Evolutionary conservation across 2,113 vertebrate species (phyloP), one percentile per base, ranked within the genome.

Genomic region (Dicerorhinus sumatrensis): DNA sequence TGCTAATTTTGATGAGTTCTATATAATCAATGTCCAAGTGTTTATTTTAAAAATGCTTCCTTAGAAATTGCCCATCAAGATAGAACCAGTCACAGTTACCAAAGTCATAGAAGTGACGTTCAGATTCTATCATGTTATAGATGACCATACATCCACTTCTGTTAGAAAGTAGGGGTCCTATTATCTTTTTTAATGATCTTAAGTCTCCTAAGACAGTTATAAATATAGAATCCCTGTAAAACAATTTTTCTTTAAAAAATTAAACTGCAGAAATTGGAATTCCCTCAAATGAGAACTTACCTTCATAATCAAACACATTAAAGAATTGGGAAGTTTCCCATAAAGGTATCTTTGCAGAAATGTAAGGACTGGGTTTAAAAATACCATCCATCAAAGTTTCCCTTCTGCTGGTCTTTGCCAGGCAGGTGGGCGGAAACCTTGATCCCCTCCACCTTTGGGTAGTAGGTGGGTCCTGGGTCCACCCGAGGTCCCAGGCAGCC

Each of bases 231-330:
- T 56, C 39, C 58, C 25, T 73, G 1, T 46, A n/a, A 96, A 48
- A 88, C 8, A 67, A 39, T 17, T 77, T 67, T 84, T 85, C 23
- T 46, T 79, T 63, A 27, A 63, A 54, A 56, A 89, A 63, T 76
- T 21, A 56, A 87, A 46, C 31, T 54, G 9, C 7, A 86, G 46
- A 91, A 86, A 79, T 17, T 76, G 8, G 69, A 95, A 82, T 79
- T 23, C 25, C 42, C 5, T 81, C 25, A 27, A 29, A 31, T 27
- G 3, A 89, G 58, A 85, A 84, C 25, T 39, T 29, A n/a, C 1
- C 62, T 63, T 96, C 23, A n/a, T 31, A 48, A 83, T 23, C 75
- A 73, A 67, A 73, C 31, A 23, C 58, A 58, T 89, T 89, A 12
- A 84, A 95, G n/a, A 82, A 56, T 7, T 23, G 21, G 16, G 21